Conservation (phyloP, 2,113 vertebrate species). For the Mystacornis crossleyi region DNA sequence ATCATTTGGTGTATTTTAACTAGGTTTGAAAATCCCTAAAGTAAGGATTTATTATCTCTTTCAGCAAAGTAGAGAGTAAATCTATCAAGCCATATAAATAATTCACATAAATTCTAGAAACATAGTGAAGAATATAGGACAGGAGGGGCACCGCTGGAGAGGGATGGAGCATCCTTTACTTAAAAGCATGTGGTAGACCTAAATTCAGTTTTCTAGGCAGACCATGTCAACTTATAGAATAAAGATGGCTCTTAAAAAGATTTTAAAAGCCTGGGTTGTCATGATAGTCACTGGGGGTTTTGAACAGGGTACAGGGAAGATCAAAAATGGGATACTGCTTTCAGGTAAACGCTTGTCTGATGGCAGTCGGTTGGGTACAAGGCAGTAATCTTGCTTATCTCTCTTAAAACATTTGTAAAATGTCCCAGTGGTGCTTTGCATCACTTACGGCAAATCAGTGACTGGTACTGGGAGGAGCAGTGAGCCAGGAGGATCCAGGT, state of each 20-base stretch:
- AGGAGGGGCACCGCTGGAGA: neutral
- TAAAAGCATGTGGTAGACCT: neutral
- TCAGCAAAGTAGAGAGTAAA: neutral
- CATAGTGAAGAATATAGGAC: neutral
- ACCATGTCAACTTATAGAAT: neutral
- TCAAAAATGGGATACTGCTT: neutral
- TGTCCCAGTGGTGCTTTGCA: neutral
- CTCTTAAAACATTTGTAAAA: neutral
- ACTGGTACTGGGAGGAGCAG: neutral
- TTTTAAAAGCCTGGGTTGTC: neutral
- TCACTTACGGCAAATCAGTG: neutral
- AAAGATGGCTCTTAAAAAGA: neutral
- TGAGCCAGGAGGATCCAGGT: neutral
- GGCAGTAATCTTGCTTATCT: neutral
- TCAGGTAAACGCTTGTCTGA: neutral
- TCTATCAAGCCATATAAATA: constrained; percentile 18
- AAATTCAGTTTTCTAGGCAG: neutral
- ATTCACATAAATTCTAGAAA: constrained; percentile 21
- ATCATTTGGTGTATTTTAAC: neutral
- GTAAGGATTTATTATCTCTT: constrained; percentile 15
- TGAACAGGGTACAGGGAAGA: neutral
- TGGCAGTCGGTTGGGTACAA: neutral
- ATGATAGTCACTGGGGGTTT: neutral
- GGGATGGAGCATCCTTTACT: neutral
- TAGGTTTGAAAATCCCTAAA: constrained; percentile 12